Base-by-base conservation (phyloP, 2,113 vertebrate species). In the Maccullochella peelii region DNA sequence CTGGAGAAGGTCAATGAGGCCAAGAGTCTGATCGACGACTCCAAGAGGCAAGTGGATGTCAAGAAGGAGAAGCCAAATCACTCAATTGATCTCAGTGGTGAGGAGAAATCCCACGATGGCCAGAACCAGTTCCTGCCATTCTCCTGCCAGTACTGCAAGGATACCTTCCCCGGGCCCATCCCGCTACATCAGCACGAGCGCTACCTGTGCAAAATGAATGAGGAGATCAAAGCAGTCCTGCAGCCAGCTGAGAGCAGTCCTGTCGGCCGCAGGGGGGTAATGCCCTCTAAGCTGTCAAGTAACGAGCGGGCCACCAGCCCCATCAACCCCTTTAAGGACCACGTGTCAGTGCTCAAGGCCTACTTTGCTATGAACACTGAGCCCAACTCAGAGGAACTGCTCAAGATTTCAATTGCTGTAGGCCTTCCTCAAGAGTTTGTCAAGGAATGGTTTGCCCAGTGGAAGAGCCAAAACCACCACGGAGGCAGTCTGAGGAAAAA, bases 361-460 rank as follows among this genome's bases (percentile, higher is more conserved):
- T 98, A 98, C 92, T 97, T 97, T 87, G 97, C 97, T 95, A 97
- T 99, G 97, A 99, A 99, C 90, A 97, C 97, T 91, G 97, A 99
- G 86, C 97, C 97, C 87, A 99, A 97, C 91, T 97, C 97, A 86
- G 98, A 99, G 90, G 98, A 99, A 96, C 96, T 98, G 95, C 96
- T 98, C 94, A 98, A 98, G 96, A 98, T 99, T 93, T 98, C 98
- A 89, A 96, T 97, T 86, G 97, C 98, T 73, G 97, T 98, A 67
- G 97, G 97, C 90, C 97, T 99, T 94, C 97, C 97, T 95, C 97
- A 97, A 92, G 97, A 98, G 94, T 97, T 98, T 90, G 96, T 99
- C 94, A 98, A 97, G 92, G 97, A 98, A 93, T 98, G 97, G 96
- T 98, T 99, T 91, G 95, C 96, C 79, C 97, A 98, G 95, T 96